Conservation (phyloP, 2,888 invertebrate species). For the Cephus runcator region DNA sequence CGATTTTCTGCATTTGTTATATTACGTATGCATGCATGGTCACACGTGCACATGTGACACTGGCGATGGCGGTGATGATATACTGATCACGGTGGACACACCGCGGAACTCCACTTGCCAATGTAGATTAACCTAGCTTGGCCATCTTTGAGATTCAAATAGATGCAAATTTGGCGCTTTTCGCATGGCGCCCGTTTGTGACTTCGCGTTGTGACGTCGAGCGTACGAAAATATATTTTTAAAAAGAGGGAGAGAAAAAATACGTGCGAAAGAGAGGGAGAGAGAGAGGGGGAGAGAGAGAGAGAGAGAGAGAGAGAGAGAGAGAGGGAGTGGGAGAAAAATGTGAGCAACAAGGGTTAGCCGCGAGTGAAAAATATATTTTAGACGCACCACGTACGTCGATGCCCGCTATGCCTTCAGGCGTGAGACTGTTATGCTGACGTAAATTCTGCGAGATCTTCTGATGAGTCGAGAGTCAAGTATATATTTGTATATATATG, state of each 20-base stretch:
- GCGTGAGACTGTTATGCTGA: slow-evolving; percentile 3
- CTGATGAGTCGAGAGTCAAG: not conserved
- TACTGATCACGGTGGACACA: not conserved
- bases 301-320: not conserved
- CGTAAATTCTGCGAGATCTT: not conserved
- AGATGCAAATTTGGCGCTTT: slow-evolving; percentile 31
- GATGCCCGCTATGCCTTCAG: slow-evolving; percentile 23
- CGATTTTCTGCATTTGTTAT: not conserved
- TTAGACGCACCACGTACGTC: slow-evolving; percentile 17
- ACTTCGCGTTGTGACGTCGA: slow-evolving; percentile 4
- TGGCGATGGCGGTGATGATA: not conserved
- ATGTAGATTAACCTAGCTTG: slow-evolving; percentile 22
- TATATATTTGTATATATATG: slow-evolving; percentile 7
- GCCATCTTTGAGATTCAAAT: slow-evolving; percentile 43
- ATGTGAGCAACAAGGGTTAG: slow-evolving; percentile 7
- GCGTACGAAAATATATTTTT: slow-evolving; percentile 16
- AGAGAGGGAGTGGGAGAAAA: slow-evolving; percentile 13
- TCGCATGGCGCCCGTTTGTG: not conserved
- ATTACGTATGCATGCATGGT: slow-evolving; percentile 2
- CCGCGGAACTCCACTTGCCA: slow-evolving; percentile 11
- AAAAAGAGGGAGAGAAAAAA: slow-evolving; percentile 17
- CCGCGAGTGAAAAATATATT: slow-evolving; percentile 15
- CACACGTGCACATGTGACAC: not conserved
- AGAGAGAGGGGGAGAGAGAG: slow-evolving; percentile 9
- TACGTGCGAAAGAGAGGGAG: not conserved